Evolutionary conservation across 2,888 invertebrate species (phyloP).

Genomic region (Drosophila phalerata): DNA sequence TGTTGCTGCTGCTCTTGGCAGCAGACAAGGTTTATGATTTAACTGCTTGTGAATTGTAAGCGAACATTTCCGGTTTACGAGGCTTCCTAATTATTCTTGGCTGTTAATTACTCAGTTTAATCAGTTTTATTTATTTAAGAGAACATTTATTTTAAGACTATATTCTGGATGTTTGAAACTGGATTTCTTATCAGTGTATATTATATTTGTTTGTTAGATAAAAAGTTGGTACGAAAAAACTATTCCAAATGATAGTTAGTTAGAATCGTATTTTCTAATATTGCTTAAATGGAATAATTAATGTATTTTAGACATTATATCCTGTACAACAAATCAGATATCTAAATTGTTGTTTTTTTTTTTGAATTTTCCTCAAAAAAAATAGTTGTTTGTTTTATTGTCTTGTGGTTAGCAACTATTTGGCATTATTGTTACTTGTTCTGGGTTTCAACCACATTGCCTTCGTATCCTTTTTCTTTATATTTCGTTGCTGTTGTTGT

Average conservation of each 20-base stretch:
- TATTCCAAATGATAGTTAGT: too few relatives aligned
- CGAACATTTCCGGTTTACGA: constrained; percentile 6
- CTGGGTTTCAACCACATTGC: constrained; percentile 34
- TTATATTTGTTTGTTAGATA: too few relatives aligned
- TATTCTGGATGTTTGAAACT: neutral
- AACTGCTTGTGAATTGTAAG: constrained; percentile 13
- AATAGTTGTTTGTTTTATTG: constrained; percentile 3
- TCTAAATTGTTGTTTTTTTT: neutral
- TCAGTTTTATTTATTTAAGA: constrained; percentile 1
- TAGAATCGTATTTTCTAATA: too few relatives aligned
- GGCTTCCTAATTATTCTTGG: constrained; percentile 3
- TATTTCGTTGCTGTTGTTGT: constrained; percentile 19
- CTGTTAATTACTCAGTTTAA: constrained; percentile 3
- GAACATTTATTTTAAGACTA: too few relatives aligned
- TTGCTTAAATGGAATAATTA: too few relatives aligned
- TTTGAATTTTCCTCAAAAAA: neutral
- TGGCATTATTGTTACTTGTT: constrained; percentile 14
- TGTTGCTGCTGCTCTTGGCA: constrained; percentile 1
- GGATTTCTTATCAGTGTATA: neutral
- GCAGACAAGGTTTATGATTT: constrained; percentile 14
- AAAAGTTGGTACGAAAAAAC: too few relatives aligned
- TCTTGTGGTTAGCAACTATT: constrained; percentile 18
- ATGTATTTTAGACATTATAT: too few relatives aligned
- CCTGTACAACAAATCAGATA: neutral
- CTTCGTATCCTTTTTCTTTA: constrained; percentile 8